Base-by-base conservation (phyloP, 2,888 invertebrate genomes). In the Leptura quadrifasciata region DNA sequence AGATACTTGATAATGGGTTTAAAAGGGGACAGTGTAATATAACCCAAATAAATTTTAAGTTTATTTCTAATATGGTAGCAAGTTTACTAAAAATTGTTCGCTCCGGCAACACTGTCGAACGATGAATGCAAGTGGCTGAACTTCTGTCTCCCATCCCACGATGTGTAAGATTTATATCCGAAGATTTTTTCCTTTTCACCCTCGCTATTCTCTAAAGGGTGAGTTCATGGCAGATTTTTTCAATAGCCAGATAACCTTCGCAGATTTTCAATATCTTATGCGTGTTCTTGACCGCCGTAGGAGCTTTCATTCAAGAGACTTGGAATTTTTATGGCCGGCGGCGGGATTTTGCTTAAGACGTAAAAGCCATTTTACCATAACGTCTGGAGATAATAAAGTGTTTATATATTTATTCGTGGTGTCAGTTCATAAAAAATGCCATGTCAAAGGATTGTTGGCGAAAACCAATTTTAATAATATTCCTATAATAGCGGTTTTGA, bases 261-360 rank as follows among this genome's bases (percentile, higher is more conserved):
- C 39, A 69, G 69, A 69, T 69, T 69, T 69, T 58, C 69, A 20
- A 69, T 61, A 61, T 61, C 61, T 39, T 69, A 57, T 69, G 69
- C 20, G 35, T 20, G 69, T 35, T 55, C 24, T 55, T 69, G 69
- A 69, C 54, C 31, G 55, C 54, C 31, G 55, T 31, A 15, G 67
- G 24, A 12, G 31, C 24, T 61, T 35, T 35, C 69, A 58, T 69
- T 20, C 35, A 12, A 17, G 15, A 58, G 67, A 27, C 35, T 8
- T 12, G 39, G 35, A 35, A 69, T 57, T 69, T 68, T 69, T 69
- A 61, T 17, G 31, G 2, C 17, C 61, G 17, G 35, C 61, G 6
- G 8, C 24, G 61, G 61, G 61, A 61, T 61, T 17, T 35, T n/a
- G 31, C 15, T 35, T 61, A 18, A 61, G 61, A 61, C 61, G 61